Evolutionary conservation across 2,113 vertebrate genomes (phyloP).

Genomic region (Pteropus alecto): DNA sequence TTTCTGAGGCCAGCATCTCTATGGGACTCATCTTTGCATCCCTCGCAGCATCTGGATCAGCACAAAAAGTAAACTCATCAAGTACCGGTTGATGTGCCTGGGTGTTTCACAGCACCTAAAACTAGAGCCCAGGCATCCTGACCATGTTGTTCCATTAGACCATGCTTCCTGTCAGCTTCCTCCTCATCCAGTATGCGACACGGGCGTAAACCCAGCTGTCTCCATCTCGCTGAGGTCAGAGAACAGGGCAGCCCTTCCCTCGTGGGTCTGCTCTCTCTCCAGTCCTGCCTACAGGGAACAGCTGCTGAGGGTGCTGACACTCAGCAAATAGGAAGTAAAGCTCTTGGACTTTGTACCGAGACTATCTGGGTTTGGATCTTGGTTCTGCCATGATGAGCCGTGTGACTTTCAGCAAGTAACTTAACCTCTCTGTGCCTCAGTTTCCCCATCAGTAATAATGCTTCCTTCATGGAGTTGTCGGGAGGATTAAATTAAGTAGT

Average conservation of each 20-base stretch:
- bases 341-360: conserved; percentile 19
- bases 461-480: neutral
- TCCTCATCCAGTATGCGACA: neutral
- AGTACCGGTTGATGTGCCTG: neutral
- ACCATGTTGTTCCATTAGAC: neutral
- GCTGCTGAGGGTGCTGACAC: conserved; percentile 30
- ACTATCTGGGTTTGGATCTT: neutral
- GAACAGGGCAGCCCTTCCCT: neutral
- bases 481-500: conserved; percentile 23
- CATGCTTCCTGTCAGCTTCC: neutral
- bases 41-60: neutral
- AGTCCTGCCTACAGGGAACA: conserved; percentile 34
- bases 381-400: neutral
- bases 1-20: neutral
- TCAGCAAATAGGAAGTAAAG: conserved; percentile 38
- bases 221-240: neutral
- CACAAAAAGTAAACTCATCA: neutral
- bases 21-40: neutral
- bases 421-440: neutral
- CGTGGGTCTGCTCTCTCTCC: neutral
- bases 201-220: neutral
- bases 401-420: neutral
- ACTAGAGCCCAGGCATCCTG: neutral
- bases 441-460: neutral
- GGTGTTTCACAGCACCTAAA: neutral